phyloP scores from a whole-genome alignment of 2,888 invertebrate genomes.

The Didymodactylos carnosus region DNA sequence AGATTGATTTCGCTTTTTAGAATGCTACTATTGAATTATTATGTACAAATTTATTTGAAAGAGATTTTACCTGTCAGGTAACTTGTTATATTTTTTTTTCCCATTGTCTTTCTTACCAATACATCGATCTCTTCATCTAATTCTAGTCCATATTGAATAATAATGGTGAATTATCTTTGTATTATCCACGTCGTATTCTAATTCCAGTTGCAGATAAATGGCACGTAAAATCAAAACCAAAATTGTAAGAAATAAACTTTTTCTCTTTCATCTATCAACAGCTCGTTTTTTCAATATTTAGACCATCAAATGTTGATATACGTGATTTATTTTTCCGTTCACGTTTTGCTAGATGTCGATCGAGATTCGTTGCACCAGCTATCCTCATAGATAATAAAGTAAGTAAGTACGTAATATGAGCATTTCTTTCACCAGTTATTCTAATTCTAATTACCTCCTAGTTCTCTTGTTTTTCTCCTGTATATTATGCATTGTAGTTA shows the following conservation, averaged over 20 bases:
- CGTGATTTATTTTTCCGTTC: slow-evolving; percentile 48
- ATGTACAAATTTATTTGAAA: slow-evolving; percentile 40
- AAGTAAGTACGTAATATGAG: slow-evolving; percentile 14
- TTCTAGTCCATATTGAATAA: slow-evolving; percentile 43
- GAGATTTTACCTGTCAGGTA: slow-evolving; percentile 44
- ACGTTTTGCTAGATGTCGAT: slow-evolving; percentile 51
- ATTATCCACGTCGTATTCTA: slow-evolving; percentile 18
- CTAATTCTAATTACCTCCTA: no score
- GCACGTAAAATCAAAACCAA: neutral
- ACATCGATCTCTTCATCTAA: neutral
- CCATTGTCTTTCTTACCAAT: neutral
- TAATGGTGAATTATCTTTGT: slow-evolving; percentile 34
- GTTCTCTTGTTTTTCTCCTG: no score
- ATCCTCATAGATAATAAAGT: slow-evolving; percentile 54
- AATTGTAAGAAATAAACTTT: neutral
- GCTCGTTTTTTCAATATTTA: no score
- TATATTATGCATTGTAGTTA: no score
- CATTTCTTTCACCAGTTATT: no score
- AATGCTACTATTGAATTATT: neutral
- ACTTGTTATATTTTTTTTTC: slow-evolving; percentile 15
- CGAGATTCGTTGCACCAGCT: slow-evolving; percentile 55
- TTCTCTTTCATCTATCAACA: no score
- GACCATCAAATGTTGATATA: slow-evolving; percentile 37
- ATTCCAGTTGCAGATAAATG: neutral
- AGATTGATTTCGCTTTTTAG: neutral